Conservation (phyloP, 2,797 vertebrate species). For the Chromobotia macracanthus region DNA sequence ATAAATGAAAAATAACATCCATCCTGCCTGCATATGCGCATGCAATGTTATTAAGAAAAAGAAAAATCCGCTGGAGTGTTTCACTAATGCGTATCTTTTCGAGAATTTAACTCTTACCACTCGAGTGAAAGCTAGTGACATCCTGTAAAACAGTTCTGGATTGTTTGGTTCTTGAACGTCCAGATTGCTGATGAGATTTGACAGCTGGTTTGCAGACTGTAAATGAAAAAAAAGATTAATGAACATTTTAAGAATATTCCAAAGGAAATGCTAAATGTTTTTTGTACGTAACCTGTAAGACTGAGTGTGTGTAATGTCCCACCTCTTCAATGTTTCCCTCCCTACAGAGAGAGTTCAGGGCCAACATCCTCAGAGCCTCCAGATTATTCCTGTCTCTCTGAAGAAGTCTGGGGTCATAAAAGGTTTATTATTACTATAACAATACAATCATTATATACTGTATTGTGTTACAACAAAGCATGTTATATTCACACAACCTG, state of each 20-base stretch:
- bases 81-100: too few species aligned
- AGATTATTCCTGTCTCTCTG: slow-evolving; percentile 89
- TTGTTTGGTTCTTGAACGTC: slow-evolving; percentile 87
- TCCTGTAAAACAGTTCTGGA: slow-evolving; percentile 84
- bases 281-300: neutral
- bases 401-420: slow-evolving; percentile 75
- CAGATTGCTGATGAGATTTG: slow-evolving; percentile 82
- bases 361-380: slow-evolving; percentile 90
- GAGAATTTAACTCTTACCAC: slow-evolving; percentile 85
- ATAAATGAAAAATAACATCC: too few species aligned
- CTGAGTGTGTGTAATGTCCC: slow-evolving; percentile 42
- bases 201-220: slow-evolving; percentile 85
- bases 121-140: slow-evolving; percentile 92
- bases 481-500: too few species aligned
- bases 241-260: neutral
- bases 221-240: slow-evolving; percentile 31
- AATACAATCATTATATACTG: too few species aligned
- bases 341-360: slow-evolving; percentile 87
- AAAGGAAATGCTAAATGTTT: neutral
- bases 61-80: too few species aligned
- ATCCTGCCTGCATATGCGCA: too few species aligned
- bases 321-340: slow-evolving; percentile 89
- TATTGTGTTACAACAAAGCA: too few species aligned
- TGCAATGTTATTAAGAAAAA: too few species aligned
- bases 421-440: neutral